These are phyloP conservation scores for Mya arenaria DNA, from an alignment of 1,140 invertebrate genomes.

Conservation along the genomic window DNA sequence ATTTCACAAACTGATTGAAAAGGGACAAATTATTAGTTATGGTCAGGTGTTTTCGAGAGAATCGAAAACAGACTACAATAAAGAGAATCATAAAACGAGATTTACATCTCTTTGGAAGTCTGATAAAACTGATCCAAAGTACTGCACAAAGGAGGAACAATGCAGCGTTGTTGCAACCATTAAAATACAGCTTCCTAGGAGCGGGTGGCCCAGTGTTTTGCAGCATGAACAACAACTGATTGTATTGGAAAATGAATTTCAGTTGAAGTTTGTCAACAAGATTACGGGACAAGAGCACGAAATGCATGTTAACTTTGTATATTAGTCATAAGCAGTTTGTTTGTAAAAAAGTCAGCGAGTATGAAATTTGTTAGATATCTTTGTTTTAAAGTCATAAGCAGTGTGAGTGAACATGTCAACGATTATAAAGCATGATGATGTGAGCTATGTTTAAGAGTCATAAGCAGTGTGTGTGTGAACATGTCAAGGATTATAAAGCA, in stretches of 20 bases:
- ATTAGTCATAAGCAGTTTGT: no score
- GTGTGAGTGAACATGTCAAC: no score
- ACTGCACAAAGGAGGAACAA: background rate
- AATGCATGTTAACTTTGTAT: background rate
- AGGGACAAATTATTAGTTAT: background rate
- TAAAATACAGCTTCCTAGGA: background rate
- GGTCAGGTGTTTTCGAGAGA: background rate
- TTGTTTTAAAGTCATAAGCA: no score
- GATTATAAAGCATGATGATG: no score
- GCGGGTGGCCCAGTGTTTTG: conserved; percentile 1
- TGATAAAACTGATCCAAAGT: background rate
- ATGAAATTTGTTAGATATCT: no score
- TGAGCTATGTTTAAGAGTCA: no score
- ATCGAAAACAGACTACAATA: background rate
- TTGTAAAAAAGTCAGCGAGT: no score
- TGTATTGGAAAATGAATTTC: conserved; percentile 7
- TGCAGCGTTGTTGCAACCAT: conserved; percentile 4
- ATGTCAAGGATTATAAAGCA: no score
- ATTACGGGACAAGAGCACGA: background rate
- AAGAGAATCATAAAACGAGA: background rate
- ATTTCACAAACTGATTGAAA: conserved; percentile 16
- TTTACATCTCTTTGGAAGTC: conserved; percentile 6
- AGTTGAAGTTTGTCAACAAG: background rate
- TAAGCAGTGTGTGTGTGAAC: no score
- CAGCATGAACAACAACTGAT: background rate